These are phyloP conservation scores for Saguinus imperator DNA, from an alignment of 2,113 vertebrate species.

Conservation along the genomic window DNA sequence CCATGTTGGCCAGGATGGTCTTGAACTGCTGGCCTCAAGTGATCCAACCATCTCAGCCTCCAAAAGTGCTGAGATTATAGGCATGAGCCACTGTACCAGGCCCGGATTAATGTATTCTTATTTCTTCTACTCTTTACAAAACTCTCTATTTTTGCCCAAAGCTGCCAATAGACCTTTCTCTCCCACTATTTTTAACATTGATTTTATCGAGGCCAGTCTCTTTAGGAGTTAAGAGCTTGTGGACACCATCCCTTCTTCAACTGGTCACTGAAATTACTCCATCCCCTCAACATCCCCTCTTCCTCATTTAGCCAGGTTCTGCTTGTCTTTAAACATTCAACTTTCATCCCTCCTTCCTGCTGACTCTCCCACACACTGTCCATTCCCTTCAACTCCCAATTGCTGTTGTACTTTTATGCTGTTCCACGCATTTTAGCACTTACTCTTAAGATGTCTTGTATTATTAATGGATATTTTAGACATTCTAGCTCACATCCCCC, in stretches of 20 bases:
- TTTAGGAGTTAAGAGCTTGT: not conserved
- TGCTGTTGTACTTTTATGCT: not conserved
- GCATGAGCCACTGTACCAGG: too few relatives aligned
- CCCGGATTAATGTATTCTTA: not conserved
- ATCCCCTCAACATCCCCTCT: fast-evolving
- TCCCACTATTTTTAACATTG: not conserved
- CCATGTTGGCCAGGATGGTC: too few relatives aligned
- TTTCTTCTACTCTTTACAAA: not conserved
- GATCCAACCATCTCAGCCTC: too few relatives aligned
- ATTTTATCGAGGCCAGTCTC: not conserved
- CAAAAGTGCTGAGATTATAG: too few relatives aligned
- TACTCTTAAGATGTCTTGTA: not conserved
- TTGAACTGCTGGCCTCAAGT: too few relatives aligned
- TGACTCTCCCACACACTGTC: not conserved
- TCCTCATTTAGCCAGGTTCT: not conserved
- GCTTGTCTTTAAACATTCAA: not conserved
- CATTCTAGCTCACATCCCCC: not conserved
- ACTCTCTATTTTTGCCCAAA: not conserved
- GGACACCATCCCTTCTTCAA: not conserved
- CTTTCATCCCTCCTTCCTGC: not conserved
- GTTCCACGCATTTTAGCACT: not conserved
- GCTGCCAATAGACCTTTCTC: not conserved
- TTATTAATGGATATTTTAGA: not conserved
- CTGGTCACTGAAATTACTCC: not conserved
- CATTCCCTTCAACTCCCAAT: not conserved